These are phyloP conservation scores for Carettochelys insculpta DNA, from an alignment of 2,113 vertebrate species.

Conservation along the genomic window DNA sequence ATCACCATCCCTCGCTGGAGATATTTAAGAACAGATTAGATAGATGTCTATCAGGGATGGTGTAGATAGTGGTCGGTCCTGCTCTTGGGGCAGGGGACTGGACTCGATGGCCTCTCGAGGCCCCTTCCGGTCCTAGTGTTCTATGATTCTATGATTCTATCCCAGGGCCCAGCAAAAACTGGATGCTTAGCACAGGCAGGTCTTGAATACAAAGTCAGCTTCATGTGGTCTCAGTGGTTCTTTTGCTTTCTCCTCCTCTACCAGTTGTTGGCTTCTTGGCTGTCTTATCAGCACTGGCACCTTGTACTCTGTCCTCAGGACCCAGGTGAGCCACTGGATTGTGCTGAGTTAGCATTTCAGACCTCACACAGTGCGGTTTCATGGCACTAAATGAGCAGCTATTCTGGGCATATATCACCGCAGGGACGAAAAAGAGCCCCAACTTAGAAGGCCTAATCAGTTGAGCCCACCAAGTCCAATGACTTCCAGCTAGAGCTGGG, in stretches of 20 bases:
- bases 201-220: not conserved
- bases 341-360: not conserved
- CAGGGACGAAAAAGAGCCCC: not conserved
- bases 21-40: too few relatives aligned
- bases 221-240: not conserved
- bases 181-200: not conserved
- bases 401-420: not conserved
- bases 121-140: too few relatives aligned
- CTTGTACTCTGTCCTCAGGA: not conserved
- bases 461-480: accelerated
- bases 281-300: not conserved
- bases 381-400: not conserved
- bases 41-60: too few relatives aligned
- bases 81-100: too few relatives aligned
- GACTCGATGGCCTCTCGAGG: too few relatives aligned
- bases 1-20: too few relatives aligned
- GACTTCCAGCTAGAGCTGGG: accelerated
- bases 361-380: not conserved
- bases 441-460: accelerated
- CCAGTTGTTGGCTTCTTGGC: not conserved
- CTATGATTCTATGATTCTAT: too few relatives aligned
- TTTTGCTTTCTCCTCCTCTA: not conserved
- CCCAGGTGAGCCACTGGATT: not conserved
- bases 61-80: too few relatives aligned
- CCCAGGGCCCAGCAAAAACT: not conserved